Evolutionary conservation across 2,113 vertebrate genomes (phyloP), one percentile per base, ranked within the genome.

Genomic region (Xenopus laevis): DNA sequence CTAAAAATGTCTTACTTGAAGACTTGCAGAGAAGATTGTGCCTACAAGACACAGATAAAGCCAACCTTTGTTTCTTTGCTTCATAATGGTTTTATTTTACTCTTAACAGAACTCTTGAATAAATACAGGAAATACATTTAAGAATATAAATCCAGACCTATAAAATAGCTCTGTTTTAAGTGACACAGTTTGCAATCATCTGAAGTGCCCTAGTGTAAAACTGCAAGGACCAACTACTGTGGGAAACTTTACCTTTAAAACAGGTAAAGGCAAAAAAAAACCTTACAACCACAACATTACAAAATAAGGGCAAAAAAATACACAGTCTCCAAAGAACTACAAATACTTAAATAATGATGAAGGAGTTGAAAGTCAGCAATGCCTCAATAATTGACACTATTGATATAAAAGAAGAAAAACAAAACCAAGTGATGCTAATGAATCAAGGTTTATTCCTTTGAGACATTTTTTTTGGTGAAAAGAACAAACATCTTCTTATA

Each of bases 1-100:
- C 88, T 91, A 92, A 91, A 93, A 92, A 92, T 87, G 92, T 93
- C 91, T 90, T 81, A 74, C 82, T 81, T 93, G 92, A 93, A 81
- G 74, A 87, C 86, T 81, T 91, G 87, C 90, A 93, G 90, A 81
- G 68, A 83, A 85, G 84, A 84, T 80, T 84, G 85, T 84, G 83
- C 84, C 81, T 87, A 91, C 89, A 88, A 89, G 88, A 78, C 74
- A 82, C 71, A 83, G 89, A 91, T 90, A 92, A 92, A 90, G 88
- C 79, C 77, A 85, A 71, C 84, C 65, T 86, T 81, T 86, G 86
- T 86, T 85, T 83, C 79, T 77, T 87, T 88, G 79, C 82, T 87
- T 83, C 85, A 84, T 87, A 90, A 89, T 82, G 76, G 84, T 84
- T 82, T 82, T 82, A 89, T 89, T 90, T 89, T 90, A 89, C 88